A percentile compares a stretch with the other conserved stretches of the same genome.
phyloP scores from a whole-genome alignment of 1,140 invertebrate species.

The Nephila pilipes region DNA sequence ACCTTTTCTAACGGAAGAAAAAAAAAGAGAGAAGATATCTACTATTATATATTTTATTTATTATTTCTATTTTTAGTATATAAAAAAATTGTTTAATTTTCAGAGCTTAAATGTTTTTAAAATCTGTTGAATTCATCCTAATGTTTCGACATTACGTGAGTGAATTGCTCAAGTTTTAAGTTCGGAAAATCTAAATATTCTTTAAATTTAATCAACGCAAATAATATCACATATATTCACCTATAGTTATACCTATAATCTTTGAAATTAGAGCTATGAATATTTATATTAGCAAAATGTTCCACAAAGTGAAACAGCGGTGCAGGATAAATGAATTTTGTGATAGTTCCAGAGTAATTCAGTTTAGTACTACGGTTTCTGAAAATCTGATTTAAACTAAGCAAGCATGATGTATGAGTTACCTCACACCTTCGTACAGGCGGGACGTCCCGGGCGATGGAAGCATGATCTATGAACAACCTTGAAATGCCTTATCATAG shows the following conservation, averaged over 20 bases:
- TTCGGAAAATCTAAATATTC: neutral
- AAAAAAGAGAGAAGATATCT: too few species aligned
- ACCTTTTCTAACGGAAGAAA: too few species aligned
- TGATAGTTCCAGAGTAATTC: neutral
- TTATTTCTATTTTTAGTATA: too few species aligned
- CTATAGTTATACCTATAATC: neutral
- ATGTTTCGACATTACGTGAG: neutral
- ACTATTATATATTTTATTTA: too few species aligned
- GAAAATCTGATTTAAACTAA: neutral
- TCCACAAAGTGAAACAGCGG: neutral
- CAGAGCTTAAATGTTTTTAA: too few species aligned
- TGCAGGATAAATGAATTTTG: neutral
- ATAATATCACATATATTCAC: neutral
- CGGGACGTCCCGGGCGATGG: too few species aligned
- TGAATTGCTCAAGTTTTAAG: neutral
- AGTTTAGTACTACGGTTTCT: constrained; percentile 1
- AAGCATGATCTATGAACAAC: neutral
- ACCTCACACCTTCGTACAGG: neutral
- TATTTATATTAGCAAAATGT: neutral
- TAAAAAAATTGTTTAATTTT: too few species aligned
- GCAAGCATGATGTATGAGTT: neutral
- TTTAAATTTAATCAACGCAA: neutral
- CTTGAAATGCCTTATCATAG: neutral
- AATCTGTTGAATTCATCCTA: too few species aligned
- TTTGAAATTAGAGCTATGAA: neutral